Base-by-base conservation (phyloP, 92 coral and sea anemone genomes). In the Porites cylindrica region DNA sequence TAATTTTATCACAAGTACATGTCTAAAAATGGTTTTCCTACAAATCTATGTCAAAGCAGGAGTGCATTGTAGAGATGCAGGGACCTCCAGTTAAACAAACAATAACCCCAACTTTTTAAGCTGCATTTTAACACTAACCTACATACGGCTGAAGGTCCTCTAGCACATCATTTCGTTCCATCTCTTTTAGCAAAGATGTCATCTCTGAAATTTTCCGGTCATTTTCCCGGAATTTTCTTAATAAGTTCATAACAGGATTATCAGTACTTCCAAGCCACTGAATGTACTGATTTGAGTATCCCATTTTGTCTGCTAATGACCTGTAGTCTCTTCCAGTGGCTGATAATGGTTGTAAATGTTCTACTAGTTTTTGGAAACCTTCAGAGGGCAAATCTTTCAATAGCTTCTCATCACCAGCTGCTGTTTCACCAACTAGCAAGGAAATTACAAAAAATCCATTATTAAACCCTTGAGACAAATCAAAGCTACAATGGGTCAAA, bases 81-180 rank as follows among this genome's bases (percentile, higher is more conserved):
- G 7, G 47, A 38, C 6, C 47, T 38, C 47, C 47, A 38, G 47
- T 38, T 38, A 38, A 38, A 38, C 47, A 38, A 38, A 38, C 47
- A 38, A 38, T 38, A 38, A 38, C 47, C 47, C 47, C 47, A 38
- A 38, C 47, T 5, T 38, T 38, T 38, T 0, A 38, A 4, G 47
- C 47, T 38, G 13, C 11, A 10, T 14, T 56, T 56, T 56, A 10
- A 21, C 80, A 62, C 92, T 81, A 51, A 95, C 99, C 91, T 87
- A 86, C 82, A 63, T 64, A 93, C 0, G 63, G 84, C 60, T 91
- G 77, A 65, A 95, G 89, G 19, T 96, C 99, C 71, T 95, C 90
- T 8, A 91, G 68, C 20, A 88, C 90, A 93, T 95, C 99, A 10
- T 8, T 10, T 81, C 98, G 85, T 14, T 76, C 91, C 85, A 96